A percentile compares a stretch with the other conserved stretches of the same genome.
phyloP scores from a whole-genome alignment of 2,113 vertebrate species.

The Semnornis frantzii region DNA sequence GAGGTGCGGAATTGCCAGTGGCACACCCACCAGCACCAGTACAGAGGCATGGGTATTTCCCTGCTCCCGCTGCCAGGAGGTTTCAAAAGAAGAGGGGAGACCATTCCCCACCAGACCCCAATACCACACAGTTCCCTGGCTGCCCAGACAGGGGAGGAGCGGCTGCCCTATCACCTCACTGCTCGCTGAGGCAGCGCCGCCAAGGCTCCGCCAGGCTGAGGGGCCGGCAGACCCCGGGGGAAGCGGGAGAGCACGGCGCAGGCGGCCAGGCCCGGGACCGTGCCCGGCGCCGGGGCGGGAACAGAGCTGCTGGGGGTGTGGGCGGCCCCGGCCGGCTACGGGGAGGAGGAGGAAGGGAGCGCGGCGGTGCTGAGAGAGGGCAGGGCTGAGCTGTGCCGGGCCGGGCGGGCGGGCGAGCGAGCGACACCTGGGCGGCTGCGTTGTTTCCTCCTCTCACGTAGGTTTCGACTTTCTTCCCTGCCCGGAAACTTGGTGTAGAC shows the following conservation, averaged over 20 bases:
- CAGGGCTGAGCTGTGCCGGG: neutral
- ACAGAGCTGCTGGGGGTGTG: neutral
- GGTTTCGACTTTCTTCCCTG: constrained; percentile 64
- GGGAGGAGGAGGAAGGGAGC: neutral
- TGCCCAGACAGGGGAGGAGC: no score
- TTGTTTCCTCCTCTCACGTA: constrained; percentile 30
- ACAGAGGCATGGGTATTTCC: no score
- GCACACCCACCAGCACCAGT: no score
- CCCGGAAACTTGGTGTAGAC: constrained; percentile 61
- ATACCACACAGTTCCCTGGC: no score
- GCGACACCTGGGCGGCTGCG: constrained; percentile 47
- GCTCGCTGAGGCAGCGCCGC: neutral
- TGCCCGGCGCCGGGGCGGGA: neutral
- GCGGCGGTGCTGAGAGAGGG: neutral
- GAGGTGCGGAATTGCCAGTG: no score
- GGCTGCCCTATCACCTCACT: no score
- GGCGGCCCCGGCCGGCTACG: neutral
- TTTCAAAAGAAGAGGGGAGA: rapidly evolving
- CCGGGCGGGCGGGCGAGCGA: neutral
- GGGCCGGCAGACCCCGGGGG: neutral
- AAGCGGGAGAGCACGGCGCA: neutral
- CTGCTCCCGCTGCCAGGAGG: no score
- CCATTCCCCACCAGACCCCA: neutral
- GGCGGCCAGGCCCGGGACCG: neutral
- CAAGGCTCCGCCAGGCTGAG: no score